Conservation (phyloP, 2,113 vertebrate species). For the Collichthys lucidus region DNA sequence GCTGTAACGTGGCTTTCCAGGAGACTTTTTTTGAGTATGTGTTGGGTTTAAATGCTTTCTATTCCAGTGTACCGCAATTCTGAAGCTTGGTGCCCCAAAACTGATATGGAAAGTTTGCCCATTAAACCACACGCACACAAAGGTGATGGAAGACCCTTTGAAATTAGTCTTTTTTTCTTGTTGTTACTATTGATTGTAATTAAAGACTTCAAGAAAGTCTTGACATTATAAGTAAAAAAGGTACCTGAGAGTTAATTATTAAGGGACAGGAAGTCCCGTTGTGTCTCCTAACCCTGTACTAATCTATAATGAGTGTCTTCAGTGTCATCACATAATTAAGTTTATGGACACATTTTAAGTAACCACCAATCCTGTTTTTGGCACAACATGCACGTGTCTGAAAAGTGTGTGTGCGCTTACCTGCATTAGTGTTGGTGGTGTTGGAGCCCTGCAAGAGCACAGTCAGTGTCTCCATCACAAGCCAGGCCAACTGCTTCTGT, state of each 20-base stretch:
- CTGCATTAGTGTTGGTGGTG: constrained; percentile 87
- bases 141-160: background rate
- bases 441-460: constrained; percentile 96
- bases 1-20: background rate
- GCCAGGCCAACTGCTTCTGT: constrained; percentile 94
- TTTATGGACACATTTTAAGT: background rate
- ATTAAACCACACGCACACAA: background rate
- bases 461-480: constrained; percentile 98
- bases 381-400: background rate
- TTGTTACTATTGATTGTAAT: background rate
- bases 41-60: background rate
- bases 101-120: background rate
- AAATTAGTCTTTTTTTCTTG: background rate
- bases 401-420: constrained; percentile 24
- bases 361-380: background rate
- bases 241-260: background rate
- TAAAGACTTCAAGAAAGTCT: too few relatives aligned
- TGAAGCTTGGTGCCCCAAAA: background rate
- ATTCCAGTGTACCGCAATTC: background rate
- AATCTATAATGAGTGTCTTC: background rate
- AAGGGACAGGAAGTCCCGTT: background rate
- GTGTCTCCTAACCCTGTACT: background rate
- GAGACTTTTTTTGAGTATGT: background rate
- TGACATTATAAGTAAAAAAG: background rate
- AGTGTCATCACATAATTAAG: background rate